A percentile compares a stretch with the other conserved stretches of the same genome.
Conservation (phyloP, 2,888 invertebrate genomes). For the Raillietiella orientalis region DNA sequence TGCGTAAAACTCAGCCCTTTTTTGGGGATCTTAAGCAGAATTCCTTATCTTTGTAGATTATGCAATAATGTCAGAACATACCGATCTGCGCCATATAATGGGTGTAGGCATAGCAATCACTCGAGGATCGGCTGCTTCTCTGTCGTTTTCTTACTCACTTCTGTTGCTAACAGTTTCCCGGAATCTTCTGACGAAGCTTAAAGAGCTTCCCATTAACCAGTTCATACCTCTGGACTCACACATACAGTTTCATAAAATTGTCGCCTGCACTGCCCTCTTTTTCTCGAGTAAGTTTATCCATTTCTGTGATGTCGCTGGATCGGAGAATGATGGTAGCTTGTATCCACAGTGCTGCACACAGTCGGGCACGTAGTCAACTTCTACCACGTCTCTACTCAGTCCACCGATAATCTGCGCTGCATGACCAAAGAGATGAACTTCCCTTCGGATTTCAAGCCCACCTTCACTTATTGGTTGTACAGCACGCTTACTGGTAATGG, state of each 20-base stretch:
- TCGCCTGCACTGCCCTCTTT: constrained; percentile 71
- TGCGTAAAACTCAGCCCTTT: constrained; percentile 45
- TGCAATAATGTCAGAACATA: constrained; percentile 82
- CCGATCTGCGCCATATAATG: constrained; percentile 82
- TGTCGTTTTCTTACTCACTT: constrained; percentile 78
- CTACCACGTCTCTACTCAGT: constrained; percentile 86
- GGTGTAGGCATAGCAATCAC: constrained; percentile 87
- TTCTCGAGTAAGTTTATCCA: constrained; percentile 25
- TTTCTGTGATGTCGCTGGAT: not conserved
- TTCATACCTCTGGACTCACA: constrained; percentile 79
- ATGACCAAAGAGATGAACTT: constrained; percentile 77
- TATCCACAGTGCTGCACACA: constrained; percentile 33
- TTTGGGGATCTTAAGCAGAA: not conserved
- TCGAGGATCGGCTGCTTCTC: constrained; percentile 64
- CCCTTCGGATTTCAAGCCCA: constrained; percentile 70
- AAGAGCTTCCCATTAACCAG: constrained; percentile 74
- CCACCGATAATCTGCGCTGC: constrained; percentile 62
- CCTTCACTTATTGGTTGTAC: constrained; percentile 81
- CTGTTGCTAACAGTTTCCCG: constrained; percentile 68
- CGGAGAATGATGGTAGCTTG: not conserved
- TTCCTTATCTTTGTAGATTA: constrained; percentile 24
- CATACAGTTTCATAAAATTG: constrained; percentile 88
- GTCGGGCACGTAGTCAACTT: constrained; percentile 88
- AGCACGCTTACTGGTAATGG: constrained; percentile 56
- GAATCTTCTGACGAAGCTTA: constrained; percentile 64